A percentile compares a stretch with the other conserved stretches of the same genome.
These are phyloP conservation scores for Sphecodes monilicornis DNA, from an alignment of 2,888 invertebrate genomes.

Conservation along the genomic window DNA sequence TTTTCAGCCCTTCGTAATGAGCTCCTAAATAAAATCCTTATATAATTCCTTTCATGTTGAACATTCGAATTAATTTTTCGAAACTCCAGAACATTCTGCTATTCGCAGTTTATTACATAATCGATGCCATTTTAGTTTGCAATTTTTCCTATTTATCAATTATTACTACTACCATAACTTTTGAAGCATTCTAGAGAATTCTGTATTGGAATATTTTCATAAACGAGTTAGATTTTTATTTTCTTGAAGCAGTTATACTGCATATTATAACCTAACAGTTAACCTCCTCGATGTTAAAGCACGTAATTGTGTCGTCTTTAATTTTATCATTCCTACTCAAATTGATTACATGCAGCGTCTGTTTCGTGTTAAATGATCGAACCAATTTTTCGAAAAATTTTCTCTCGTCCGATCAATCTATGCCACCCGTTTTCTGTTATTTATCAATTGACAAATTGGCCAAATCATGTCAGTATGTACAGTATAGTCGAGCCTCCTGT, in stretches of 20 bases:
- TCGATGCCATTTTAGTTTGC: background rate
- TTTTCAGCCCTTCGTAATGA: constrained; percentile 31
- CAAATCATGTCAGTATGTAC: background rate
- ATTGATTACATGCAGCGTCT: constrained; percentile 15
- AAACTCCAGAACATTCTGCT: background rate
- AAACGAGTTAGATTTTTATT: too few species aligned
- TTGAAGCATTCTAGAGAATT: background rate
- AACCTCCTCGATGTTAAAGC: background rate
- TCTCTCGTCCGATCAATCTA: constrained; percentile 2
- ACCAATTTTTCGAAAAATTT: background rate
- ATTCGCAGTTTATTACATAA: background rate
- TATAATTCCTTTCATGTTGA: background rate
- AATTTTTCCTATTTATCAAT: background rate
- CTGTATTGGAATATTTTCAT: background rate
- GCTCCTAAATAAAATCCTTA: constrained; percentile 13
- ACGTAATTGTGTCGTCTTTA: background rate
- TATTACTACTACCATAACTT: background rate
- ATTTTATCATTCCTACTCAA: background rate
- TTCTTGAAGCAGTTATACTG: too few species aligned
- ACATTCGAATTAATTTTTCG: background rate
- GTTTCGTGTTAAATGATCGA: constrained; percentile 1
- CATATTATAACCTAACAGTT: background rate
- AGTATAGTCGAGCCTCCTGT: background rate
- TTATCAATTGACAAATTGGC: constrained; percentile 9
- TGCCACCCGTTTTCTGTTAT: background rate